Percentiles rank a stretch among this genome's conserved stretches.
Evolutionary conservation across 2,888 invertebrate species (phyloP).

Genomic region (Eupeodes luniger): DNA sequence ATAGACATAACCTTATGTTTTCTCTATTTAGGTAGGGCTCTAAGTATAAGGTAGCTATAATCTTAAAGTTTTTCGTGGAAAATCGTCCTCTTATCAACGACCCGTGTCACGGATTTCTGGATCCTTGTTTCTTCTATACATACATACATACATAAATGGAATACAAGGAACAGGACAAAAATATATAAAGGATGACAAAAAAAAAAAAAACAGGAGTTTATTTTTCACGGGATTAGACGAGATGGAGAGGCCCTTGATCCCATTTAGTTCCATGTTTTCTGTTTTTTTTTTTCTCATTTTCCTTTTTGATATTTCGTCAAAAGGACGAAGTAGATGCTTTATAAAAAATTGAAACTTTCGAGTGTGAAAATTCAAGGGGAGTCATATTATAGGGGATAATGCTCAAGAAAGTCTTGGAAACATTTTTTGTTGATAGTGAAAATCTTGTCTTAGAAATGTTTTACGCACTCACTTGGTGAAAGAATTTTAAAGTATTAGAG

Average conservation of each 20-base stretch:
- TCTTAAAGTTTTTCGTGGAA: conserved; percentile 42
- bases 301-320: background rate
- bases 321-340: conserved; percentile 18
- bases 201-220: background rate
- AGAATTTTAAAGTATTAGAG: background rate
- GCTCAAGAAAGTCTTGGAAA: background rate
- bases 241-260: conserved; percentile 27
- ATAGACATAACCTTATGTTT: conserved; percentile 25
- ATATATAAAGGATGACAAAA: background rate
- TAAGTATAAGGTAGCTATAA: background rate
- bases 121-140: conserved; percentile 3
- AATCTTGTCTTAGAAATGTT: background rate
- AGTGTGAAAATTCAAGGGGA: background rate
- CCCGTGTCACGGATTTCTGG: conserved; percentile 42
- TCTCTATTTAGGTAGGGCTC: conserved; percentile 9
- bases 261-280: background rate
- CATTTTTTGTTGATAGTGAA: background rate
- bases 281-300: background rate
- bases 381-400: background rate
- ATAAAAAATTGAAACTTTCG: background rate
- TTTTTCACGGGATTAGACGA: conserved; percentile 30
- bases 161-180: background rate
- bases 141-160: conserved; percentile 9
- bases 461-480: background rate
- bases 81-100: conserved; percentile 44